Evolutionary conservation across 64 coral and sea anemone species (phyloP).

Genomic region (Cladopsammia gracilis): DNA sequence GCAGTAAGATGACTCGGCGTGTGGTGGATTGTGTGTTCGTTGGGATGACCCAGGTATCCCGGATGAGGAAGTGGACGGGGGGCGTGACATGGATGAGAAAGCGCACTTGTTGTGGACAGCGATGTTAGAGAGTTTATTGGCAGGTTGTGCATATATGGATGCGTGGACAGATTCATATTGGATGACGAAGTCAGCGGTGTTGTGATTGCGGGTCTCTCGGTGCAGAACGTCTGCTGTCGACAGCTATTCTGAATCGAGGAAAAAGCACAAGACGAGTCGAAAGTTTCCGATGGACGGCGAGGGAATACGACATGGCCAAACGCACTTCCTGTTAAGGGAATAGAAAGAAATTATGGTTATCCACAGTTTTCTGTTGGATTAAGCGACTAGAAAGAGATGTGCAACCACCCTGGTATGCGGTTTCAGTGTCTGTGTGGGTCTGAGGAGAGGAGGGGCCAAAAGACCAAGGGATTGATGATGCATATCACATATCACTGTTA

Average conservation of each 20-base stretch:
- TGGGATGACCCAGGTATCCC: slow-evolving; percentile 62
- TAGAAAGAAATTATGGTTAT: no score
- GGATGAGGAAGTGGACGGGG: slow-evolving; percentile 64
- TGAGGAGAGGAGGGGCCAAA: no score
- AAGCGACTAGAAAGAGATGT: no score
- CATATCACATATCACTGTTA: no score
- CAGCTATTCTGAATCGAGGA: slow-evolving; percentile 47
- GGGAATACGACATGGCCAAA: slow-evolving; percentile 62
- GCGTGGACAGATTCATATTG: slow-evolving; percentile 20
- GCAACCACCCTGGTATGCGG: no score
- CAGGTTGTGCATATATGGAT: slow-evolving; percentile 62
- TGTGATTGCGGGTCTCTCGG: slow-evolving; percentile 21
- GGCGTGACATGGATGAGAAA: slow-evolving; percentile 45
- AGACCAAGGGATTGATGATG: no score
- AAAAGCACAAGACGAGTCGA: slow-evolving; percentile 38
- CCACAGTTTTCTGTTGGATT: no score
- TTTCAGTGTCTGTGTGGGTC: no score
- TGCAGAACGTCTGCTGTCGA: slow-evolving; percentile 39
- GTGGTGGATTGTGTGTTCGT: slow-evolving; percentile 79
- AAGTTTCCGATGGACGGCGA: slow-evolving; percentile 33
- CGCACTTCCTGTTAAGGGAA: slow-evolving; percentile 48
- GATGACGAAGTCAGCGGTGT: slow-evolving; percentile 26
- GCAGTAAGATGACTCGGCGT: slow-evolving; percentile 53
- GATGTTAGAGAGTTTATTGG: slow-evolving; percentile 43
- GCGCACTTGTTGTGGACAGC: slow-evolving; percentile 44